Conservation (phyloP, 2,797 vertebrate species). For the Pterois miles region DNA sequence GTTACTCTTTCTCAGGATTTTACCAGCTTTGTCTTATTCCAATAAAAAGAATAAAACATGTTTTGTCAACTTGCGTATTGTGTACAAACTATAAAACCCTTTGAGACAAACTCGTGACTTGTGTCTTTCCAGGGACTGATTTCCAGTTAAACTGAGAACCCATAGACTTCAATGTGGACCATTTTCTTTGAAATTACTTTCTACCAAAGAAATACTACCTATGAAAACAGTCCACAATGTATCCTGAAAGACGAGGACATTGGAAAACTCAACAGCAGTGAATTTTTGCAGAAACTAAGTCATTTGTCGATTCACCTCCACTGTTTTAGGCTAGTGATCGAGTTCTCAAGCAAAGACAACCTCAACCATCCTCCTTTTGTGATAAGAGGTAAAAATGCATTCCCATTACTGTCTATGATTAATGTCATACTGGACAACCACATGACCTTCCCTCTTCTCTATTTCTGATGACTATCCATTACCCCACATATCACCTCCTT, state of each 20-base stretch:
- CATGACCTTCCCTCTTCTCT: conserved; percentile 14
- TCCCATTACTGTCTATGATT: conserved; percentile 23
- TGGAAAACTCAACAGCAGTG: neutral
- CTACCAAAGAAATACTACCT: neutral
- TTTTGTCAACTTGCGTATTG: neutral
- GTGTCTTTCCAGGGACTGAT: neutral
- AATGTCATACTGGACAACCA: conserved; percentile 15
- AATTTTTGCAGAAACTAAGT: neutral
- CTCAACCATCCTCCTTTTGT: neutral
- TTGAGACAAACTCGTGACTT: neutral
- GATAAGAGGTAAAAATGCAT: neutral
- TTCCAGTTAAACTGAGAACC: neutral
- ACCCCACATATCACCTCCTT: conserved; percentile 15
- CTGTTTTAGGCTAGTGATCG: neutral
- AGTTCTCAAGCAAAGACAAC: neutral
- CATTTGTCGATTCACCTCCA: neutral
- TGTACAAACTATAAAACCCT: neutral
- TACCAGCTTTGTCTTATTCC: neutral
- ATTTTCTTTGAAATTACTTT: neutral
- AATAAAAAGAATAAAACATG: neutral
- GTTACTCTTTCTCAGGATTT: neutral
- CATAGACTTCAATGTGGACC: neutral
- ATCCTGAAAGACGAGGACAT: neutral
- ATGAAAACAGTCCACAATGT: neutral
- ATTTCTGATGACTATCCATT: conserved; percentile 36